Evolutionary conservation across 1,140 invertebrate species (phyloP), one percentile per base, ranked within the genome.

Genomic region (Planococcus citri): DNA sequence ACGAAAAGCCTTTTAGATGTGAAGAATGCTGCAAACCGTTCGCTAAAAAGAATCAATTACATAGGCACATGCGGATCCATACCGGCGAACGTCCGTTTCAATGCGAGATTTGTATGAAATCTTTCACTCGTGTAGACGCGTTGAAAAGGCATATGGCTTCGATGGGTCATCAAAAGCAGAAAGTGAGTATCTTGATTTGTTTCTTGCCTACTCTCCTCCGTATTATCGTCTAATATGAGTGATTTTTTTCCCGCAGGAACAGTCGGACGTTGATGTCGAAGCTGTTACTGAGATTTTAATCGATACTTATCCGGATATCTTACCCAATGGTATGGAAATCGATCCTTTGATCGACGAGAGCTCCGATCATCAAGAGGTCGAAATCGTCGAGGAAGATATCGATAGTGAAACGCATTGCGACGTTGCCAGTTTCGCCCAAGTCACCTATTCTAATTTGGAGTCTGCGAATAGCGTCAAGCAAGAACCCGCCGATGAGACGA

Each of bases 21-120:
- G 80, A 79, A 0, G 82, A 84, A 51, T 92, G 90, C 74, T 81
- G 82, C 3, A 91, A 90, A 77, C 80, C 86, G 0, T 91, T 90
- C 57, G 69, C 70, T 2, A 73, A 69, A 27, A 71, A 73, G 10
- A 72, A 81, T 68, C 80, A 84, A 68, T 73, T 75, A 25, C 57
- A 27, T 4, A 70, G 73, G 12, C 75, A 75, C 58, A 70, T 70
- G 21, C 68, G 74, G 6, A 69, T 72, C 21, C 75, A 75, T 37
- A 73, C 74, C 1, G 75, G 73, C 10, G 75, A 75, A 68, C 41
- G 73, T n/a, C 75, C 75, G 6, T 74, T 73, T 64, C 27, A 20
- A 12, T 75, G 75, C 60, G 71, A 74, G 33, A 17, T 73, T 21
- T 75, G 75, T 71, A 68, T 57, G 1, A 68, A 73, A 9, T 70